Conservation (phyloP, 2,888 invertebrate species). For the Tinea trinotella region DNA sequence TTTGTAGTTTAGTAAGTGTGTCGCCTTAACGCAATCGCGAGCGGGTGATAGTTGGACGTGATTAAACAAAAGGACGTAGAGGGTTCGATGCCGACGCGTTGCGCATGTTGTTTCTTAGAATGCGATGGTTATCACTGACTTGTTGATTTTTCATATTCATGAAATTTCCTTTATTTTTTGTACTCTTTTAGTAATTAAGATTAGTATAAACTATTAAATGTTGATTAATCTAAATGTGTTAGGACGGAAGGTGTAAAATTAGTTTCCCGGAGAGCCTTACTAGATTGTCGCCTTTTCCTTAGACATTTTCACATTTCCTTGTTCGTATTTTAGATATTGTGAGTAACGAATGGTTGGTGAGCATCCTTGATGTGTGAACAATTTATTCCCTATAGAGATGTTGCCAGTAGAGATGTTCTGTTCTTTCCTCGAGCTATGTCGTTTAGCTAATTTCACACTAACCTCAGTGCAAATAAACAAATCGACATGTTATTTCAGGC, state of each 20-base stretch:
- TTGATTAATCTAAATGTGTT: constrained; percentile 68
- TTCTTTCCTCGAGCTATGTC: neutral
- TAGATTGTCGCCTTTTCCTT: constrained; percentile 66
- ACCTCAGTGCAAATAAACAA: constrained; percentile 28
- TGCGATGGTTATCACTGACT: constrained; percentile 65
- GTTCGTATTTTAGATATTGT: constrained; percentile 31
- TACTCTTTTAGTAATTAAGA: constrained; percentile 70
- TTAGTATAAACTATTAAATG: constrained; percentile 71
- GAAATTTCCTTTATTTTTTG: constrained; percentile 73
- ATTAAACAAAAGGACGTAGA: constrained; percentile 29
- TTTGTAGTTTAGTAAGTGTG: constrained; percentile 13
- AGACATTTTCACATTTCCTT: constrained; percentile 44
- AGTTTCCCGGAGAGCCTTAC: constrained; percentile 70
- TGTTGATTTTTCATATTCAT: constrained; percentile 72
- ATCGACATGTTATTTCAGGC: constrained; percentile 46
- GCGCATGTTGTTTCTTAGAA: constrained; percentile 63
- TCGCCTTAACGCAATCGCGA: constrained; percentile 11
- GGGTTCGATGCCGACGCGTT: neutral
- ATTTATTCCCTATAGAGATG: neutral
- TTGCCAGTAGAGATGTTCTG: neutral
- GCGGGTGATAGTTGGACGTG: constrained; percentile 4
- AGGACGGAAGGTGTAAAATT: constrained; percentile 55
- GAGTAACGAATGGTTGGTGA: constrained; percentile 22
- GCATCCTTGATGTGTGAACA: neutral
- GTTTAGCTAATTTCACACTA: constrained; percentile 17